Base-by-base conservation (phyloP, 2,797 vertebrate genomes). In the Odontamblyopus lacepedii region DNA sequence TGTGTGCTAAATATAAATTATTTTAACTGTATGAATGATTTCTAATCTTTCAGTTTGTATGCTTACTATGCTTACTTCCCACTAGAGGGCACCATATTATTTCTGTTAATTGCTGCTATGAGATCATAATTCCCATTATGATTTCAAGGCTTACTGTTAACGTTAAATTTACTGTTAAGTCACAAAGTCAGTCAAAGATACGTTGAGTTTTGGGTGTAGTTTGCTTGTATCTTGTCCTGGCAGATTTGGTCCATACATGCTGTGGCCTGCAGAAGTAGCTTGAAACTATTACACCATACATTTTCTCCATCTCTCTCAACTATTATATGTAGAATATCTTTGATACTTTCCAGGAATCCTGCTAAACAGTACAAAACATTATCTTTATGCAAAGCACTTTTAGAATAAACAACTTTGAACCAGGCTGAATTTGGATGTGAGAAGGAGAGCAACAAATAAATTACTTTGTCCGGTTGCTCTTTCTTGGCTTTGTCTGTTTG, bases 1-100 rank as follows among this genome's bases (percentile, higher is more conserved):
- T 55, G 11, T 59, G 11, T 59, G 26, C 5, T 59, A 59, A 55
- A 55, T 23, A 26, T 29, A 48, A 4, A 13, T 59, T 29, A 15
- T 59, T 18, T 32, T 18, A 18, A 6, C 59, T 30, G 29, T 6
- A 12, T 16, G 12, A 29, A 59, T 59, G 5, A 5, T 59, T 59
- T 32, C 3, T 41, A 26, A 26, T 13, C 6, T 50, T 29, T 11
- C 6, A 6, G 23, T 41, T 23, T 63, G 13, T 70, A 32, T 50
- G 12, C 67, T 35, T 5, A 2, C 0, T 23, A 23, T 23, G 23
- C 23, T 26, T n/a, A 62, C n/a, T 26, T 9, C 35, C 75, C 87
- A 80, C 75, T 50, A 79, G 88, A 48, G 77, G 83, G 77, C 83
- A 85, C 71, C 62, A 81, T 74, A 64, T 72, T 64, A n/a, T 35